Evolutionary conservation across 2,888 invertebrate species (phyloP).

Genomic region (Morpho achilles): DNA sequence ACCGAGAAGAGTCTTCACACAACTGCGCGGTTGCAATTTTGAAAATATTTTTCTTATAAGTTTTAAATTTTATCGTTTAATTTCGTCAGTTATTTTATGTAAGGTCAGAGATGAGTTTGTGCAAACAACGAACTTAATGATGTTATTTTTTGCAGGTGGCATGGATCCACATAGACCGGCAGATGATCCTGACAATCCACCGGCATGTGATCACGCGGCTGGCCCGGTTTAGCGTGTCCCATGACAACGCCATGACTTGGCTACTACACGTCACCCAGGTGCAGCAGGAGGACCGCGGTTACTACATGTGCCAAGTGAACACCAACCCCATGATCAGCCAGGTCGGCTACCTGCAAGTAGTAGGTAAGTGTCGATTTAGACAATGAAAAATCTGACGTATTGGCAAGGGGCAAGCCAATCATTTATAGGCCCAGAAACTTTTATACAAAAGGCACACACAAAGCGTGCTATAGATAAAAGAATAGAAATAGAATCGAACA

Average conservation of each 20-base stretch:
- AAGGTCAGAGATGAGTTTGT: too few relatives aligned
- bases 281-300: constrained; percentile 94
- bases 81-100: too few relatives aligned
- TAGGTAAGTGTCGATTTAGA: constrained; percentile 83
- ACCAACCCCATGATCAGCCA: constrained; percentile 97
- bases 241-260: constrained; percentile 96
- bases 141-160: constrained; percentile 83
- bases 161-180: constrained; percentile 96
- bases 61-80: too few relatives aligned
- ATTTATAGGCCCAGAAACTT: too few relatives aligned
- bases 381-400: too few relatives aligned
- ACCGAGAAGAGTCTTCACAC: too few relatives aligned
- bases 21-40: too few relatives aligned
- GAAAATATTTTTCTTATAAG: too few relatives aligned
- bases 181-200: constrained; percentile 96
- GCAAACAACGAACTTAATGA: not conserved
- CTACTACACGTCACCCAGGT: constrained; percentile 93
- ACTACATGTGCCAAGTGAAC: constrained; percentile 94
- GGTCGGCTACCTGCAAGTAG: constrained; percentile 95
- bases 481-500: too few relatives aligned
- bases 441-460: too few relatives aligned
- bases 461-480: too few relatives aligned
- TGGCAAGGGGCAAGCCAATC: too few relatives aligned
- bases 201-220: constrained; percentile 94
- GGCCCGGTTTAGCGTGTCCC: constrained; percentile 93